A percentile compares a stretch with the other conserved stretches of the same genome.
Evolutionary conservation across 2,888 invertebrate genomes (phyloP).

Genomic region (Habrosyne pyritoides): DNA sequence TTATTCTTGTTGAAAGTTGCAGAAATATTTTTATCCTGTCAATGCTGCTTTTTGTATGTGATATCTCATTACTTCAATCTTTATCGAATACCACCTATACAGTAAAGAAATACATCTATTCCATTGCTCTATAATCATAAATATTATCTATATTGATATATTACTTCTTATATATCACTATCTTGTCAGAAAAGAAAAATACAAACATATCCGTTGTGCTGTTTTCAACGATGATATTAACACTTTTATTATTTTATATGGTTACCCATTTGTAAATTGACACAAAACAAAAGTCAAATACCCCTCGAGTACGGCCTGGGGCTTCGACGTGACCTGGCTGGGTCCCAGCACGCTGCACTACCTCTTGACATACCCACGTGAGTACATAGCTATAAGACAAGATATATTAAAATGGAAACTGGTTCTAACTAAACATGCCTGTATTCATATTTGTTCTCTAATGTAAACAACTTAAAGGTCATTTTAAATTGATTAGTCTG

Average conservation of each 20-base stretch:
- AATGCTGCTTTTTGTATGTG: conserved; percentile 4
- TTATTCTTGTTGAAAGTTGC: too few relatives aligned
- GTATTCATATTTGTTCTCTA: background rate
- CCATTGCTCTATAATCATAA: background rate
- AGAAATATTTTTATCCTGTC: background rate
- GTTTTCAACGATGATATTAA: conserved; percentile 82
- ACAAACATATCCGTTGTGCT: conserved; percentile 49
- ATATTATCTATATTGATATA: background rate
- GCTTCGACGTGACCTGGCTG: conserved; percentile 56
- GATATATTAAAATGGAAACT: conserved; percentile 2
- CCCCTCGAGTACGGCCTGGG: conserved; percentile 64
- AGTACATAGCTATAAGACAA: conserved; percentile 68
- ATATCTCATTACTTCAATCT: background rate
- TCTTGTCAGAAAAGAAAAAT: conserved; percentile 19
- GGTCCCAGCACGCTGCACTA: conserved; percentile 43
- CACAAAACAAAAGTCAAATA: conserved; percentile 83
- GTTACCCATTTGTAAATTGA: conserved; percentile 83
- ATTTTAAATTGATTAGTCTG: background rate
- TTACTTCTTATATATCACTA: background rate
- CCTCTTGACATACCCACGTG: conserved; percentile 59
- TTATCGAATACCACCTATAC: background rate
- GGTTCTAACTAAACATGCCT: background rate
- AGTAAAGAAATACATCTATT: background rate
- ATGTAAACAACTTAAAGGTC: background rate
- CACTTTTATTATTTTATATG: conserved; percentile 84